Evolutionary conservation across 2,888 invertebrate species (phyloP).

Genomic region (Odontomyia ornata): DNA sequence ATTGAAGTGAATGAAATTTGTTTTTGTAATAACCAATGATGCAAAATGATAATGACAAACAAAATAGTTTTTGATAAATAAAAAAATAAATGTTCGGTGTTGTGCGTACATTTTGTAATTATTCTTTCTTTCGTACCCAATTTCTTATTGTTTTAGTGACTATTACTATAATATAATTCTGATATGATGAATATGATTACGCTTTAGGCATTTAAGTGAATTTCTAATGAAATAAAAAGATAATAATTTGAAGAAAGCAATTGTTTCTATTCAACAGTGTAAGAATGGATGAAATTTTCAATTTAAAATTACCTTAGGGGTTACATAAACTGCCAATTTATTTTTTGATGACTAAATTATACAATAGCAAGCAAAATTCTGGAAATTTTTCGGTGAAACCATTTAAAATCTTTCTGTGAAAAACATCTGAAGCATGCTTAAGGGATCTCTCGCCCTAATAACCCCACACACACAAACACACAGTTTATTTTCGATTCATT

Average conservation of each 20-base stretch:
- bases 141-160: constrained; percentile 4
- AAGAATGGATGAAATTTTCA: no score
- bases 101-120: constrained; percentile 11
- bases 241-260: neutral
- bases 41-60: neutral
- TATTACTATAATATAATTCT: constrained; percentile 5
- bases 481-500: no score
- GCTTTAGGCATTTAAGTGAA: constrained; percentile 28
- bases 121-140: neutral
- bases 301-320: no score
- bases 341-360: no score
- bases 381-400: no score
- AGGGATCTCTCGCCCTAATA: no score
- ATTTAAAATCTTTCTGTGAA: no score
- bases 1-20: constrained; percentile 22
- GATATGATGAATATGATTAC: constrained; percentile 21
- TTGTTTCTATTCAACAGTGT: no score
- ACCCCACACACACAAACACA: no score
- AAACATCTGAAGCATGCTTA: no score
- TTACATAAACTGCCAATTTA: no score
- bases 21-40: constrained; percentile 6
- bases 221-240: constrained; percentile 28
- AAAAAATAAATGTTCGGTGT: constrained; percentile 25
- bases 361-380: no score
- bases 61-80: constrained; percentile 28